phyloP scores from a whole-genome alignment of 1,140 invertebrate species.

The Limonius californicus region DNA sequence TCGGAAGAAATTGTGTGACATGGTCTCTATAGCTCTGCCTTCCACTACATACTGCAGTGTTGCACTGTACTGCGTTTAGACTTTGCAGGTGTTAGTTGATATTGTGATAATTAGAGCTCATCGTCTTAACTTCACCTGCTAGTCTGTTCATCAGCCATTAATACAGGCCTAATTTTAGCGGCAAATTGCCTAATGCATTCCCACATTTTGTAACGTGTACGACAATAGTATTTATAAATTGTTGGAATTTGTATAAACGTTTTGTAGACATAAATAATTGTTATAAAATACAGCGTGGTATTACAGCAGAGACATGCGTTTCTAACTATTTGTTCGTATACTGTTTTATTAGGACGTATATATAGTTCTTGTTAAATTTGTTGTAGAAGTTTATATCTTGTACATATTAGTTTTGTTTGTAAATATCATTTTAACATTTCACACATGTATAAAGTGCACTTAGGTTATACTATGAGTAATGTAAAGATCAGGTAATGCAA shows the following conservation, averaged over 20 bases:
- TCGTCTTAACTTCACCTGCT: slow-evolving; percentile 16
- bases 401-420: background rate
- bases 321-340: background rate
- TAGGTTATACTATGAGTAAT: background rate
- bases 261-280: slow-evolving; percentile 3
- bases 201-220: slow-evolving; percentile 31
- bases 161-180: slow-evolving; percentile 30
- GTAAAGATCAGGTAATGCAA: background rate
- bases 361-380: slow-evolving; percentile 5
- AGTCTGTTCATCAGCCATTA: slow-evolving; percentile 16
- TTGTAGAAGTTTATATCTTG: slow-evolving; percentile 8
- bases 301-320: background rate
- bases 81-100: slow-evolving; percentile 16
- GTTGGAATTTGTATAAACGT: slow-evolving; percentile 36
- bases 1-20: slow-evolving; percentile 11
- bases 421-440: background rate
- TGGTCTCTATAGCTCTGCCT: slow-evolving; percentile 28
- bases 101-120: slow-evolving; percentile 23
- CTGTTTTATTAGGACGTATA: background rate
- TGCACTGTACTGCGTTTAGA: slow-evolving; percentile 24
- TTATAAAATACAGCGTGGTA: background rate
- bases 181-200: slow-evolving; percentile 32
- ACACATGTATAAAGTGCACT: background rate
- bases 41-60: slow-evolving; percentile 32
- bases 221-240: slow-evolving; percentile 45